Percentiles rank a stretch among this genome's conserved stretches.
Evolutionary conservation across 2,888 invertebrate species (phyloP).

Genomic region (Athrips mouffetella): DNA sequence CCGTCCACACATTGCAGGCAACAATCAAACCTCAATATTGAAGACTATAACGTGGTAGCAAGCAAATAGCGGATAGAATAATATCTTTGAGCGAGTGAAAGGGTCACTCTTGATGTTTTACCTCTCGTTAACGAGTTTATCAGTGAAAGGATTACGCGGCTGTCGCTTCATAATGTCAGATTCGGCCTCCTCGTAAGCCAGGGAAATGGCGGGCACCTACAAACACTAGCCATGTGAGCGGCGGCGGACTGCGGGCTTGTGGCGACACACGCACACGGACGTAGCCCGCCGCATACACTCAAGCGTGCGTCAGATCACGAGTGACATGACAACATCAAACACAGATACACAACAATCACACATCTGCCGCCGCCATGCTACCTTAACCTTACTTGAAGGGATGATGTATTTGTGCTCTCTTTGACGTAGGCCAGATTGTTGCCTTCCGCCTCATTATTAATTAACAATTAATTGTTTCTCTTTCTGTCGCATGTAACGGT

Average conservation of each 20-base stretch:
- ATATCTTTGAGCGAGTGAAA: conserved; percentile 63
- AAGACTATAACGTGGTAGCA: conserved; percentile 75
- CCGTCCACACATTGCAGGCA: conserved; percentile 65
- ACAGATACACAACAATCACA: conserved; percentile 47
- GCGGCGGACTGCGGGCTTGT: conserved; percentile 25
- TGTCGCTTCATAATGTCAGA: conserved; percentile 99
- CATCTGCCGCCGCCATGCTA: conserved; percentile 30
- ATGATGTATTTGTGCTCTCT: too few relatives aligned
- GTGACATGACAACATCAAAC: conserved; percentile 68
- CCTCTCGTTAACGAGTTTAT: conserved; percentile 99
- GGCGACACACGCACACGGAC: conserved; percentile 22
- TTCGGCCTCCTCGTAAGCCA: conserved; percentile 99
- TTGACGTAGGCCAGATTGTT: too few relatives aligned
- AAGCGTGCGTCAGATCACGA: conserved; percentile 62
- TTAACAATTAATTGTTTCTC: too few relatives aligned
- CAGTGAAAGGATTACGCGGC: conserved; percentile 97
- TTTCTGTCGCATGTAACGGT: too few relatives aligned
- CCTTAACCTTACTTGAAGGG: not conserved
- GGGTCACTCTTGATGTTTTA: conserved; percentile 78
- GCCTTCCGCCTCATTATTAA: too few relatives aligned
- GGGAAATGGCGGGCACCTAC: conserved; percentile 98
- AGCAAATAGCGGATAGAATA: conserved; percentile 75
- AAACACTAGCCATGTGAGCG: conserved; percentile 76
- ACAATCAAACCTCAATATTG: conserved; percentile 70
- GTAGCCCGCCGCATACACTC: conserved; percentile 34